Percentiles rank a stretch among this genome's conserved stretches.
phyloP scores from a whole-genome alignment of 2,888 invertebrate genomes.

The Hesperia comma region DNA sequence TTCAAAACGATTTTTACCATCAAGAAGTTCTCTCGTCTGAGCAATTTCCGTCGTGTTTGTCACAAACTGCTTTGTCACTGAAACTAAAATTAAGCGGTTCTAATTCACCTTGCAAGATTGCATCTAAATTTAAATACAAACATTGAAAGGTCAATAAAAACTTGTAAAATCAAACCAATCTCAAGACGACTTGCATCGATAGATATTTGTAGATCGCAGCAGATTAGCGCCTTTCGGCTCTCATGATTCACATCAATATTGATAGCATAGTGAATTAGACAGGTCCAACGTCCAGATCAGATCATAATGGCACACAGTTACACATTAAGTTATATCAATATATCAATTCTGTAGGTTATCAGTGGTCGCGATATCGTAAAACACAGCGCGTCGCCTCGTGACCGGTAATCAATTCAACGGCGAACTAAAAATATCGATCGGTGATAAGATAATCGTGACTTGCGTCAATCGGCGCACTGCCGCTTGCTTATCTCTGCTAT shows the following conservation, averaged over 20 bases:
- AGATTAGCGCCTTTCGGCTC: background rate
- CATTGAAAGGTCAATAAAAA: too few relatives aligned
- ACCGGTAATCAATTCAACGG: constrained; percentile 44
- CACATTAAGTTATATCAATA: constrained; percentile 13
- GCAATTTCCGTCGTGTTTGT: too few relatives aligned
- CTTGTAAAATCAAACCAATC: background rate
- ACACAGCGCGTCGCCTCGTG: constrained; percentile 39
- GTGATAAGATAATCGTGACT: constrained; percentile 49
- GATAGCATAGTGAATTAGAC: background rate
- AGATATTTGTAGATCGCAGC: background rate
- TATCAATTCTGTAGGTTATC: constrained; percentile 1
- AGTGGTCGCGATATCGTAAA: constrained; percentile 12
- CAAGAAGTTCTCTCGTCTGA: too few relatives aligned
- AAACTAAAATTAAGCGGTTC: too few relatives aligned
- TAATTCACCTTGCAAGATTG: too few relatives aligned
- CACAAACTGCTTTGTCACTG: too few relatives aligned
- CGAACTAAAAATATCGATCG: constrained; percentile 43
- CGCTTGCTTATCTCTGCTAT: constrained; percentile 46
- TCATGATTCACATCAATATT: background rate
- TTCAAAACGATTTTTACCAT: too few relatives aligned
- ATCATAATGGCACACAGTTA: background rate
- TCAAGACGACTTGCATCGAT: background rate
- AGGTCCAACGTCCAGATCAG: background rate
- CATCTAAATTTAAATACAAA: too few relatives aligned
- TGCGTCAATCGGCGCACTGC: constrained; percentile 50